These are phyloP conservation scores for Odontothrips loti DNA, from an alignment of 2,888 invertebrate genomes.

Conservation along the genomic window DNA sequence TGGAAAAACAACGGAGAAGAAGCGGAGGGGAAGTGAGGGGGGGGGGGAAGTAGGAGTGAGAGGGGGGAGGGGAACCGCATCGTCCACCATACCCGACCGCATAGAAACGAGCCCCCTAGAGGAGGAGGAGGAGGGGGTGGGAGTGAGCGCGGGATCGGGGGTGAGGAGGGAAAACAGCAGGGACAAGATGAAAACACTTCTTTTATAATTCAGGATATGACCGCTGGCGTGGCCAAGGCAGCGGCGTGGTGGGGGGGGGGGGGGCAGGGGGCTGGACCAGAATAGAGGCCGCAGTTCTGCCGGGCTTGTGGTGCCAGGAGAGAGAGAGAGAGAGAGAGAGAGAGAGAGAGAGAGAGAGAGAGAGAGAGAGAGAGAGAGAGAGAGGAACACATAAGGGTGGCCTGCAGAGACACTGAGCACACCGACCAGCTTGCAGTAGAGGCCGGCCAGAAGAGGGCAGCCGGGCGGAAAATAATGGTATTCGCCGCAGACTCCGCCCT, in stretches of 20 bases:
- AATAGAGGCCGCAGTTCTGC: background rate
- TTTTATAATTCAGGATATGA: conserved; percentile 27
- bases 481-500: too few relatives aligned
- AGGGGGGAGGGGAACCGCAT: background rate
- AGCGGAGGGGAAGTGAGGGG: too few relatives aligned
- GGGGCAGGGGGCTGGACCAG: background rate
- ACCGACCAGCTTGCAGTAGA: too few relatives aligned
- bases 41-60: background rate
- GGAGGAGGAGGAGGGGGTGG: background rate
- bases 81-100: background rate
- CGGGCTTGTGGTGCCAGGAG: background rate
- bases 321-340: too few relatives aligned
- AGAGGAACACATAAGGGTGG: too few relatives aligned
- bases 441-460: too few relatives aligned
- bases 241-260: conserved; percentile 28
- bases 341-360: too few relatives aligned
- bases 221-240: conserved; percentile 34
- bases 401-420: too few relatives aligned
- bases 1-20: too few relatives aligned
- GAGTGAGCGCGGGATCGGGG: background rate
- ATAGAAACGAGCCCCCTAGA: conserved; percentile 4
- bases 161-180: background rate
- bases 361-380: too few relatives aligned
- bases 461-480: too few relatives aligned
- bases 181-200: conserved; percentile 25